These are phyloP conservation scores for Lates japonicus DNA, from an alignment of 2,797 vertebrate species.

Conservation along the genomic window DNA sequence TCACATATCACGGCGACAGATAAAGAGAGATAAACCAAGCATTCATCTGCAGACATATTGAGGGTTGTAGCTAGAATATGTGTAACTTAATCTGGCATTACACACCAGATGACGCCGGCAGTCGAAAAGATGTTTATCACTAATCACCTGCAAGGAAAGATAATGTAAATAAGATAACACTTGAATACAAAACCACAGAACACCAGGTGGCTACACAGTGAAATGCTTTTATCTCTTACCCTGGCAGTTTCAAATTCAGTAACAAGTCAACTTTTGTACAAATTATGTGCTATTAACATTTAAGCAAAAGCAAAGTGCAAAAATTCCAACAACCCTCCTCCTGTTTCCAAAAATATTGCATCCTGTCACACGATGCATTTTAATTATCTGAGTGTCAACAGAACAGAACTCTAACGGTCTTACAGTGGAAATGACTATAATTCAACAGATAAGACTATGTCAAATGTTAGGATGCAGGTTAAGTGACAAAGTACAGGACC, in stretches of 20 bases:
- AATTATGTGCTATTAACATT: not conserved
- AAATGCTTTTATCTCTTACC: not conserved
- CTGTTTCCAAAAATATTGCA: not conserved
- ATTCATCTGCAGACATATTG: not conserved
- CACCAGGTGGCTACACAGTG: not conserved
- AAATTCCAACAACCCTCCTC: not conserved
- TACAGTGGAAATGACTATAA: not conserved
- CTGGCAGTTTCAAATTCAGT: not conserved
- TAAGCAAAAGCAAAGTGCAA: slow-evolving; percentile 31
- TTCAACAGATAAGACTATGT: not conserved
- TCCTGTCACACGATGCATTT: not conserved
- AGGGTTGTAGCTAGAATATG: not conserved
- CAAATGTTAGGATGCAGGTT: too few relatives aligned
- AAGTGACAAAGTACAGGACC: too few relatives aligned
- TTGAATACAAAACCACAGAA: not conserved
- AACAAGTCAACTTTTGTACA: not conserved
- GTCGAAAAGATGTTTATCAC: too few relatives aligned
- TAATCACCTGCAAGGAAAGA: too few relatives aligned
- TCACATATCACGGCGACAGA: not conserved
- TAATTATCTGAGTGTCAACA: not conserved
- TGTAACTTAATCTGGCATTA: not conserved
- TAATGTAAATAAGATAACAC: not conserved
- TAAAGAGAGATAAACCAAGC: not conserved
- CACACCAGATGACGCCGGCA: too few relatives aligned
- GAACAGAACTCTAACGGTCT: not conserved